Evolutionary conservation across 2,888 invertebrate species (phyloP).

Genomic region (Xestobium rufovillosum): DNA sequence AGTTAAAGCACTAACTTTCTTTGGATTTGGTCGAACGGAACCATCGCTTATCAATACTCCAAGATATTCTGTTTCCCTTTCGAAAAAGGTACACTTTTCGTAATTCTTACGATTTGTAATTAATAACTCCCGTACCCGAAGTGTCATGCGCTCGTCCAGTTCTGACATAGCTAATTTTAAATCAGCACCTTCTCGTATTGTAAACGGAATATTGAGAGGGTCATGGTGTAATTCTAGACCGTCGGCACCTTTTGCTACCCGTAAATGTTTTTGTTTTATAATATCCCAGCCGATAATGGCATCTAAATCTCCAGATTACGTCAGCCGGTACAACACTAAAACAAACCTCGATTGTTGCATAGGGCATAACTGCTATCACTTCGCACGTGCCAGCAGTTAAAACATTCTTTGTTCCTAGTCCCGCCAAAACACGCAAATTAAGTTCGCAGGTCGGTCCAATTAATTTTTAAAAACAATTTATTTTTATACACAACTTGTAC

Average conservation of each 20-base stretch:
- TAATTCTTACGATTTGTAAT: conserved; percentile 10
- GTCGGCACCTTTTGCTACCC: conserved; percentile 6
- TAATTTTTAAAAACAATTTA: too few relatives aligned
- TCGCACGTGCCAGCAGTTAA: conserved; percentile 16
- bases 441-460: too few relatives aligned
- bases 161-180: conserved; percentile 8
- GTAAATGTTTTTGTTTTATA: conserved; percentile 12
- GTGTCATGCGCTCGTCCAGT: conserved; percentile 7
- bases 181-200: not conserved
- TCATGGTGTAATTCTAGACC: conserved; percentile 15
- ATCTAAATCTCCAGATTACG: conserved; percentile 14
- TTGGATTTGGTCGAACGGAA: conserved; percentile 16
- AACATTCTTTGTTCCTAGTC: conserved; percentile 17
- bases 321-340: conserved; percentile 17
- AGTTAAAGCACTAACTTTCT: conserved; percentile 21
- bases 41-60: conserved; percentile 19
- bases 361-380: conserved; percentile 17
- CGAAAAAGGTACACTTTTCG: conserved; percentile 23
- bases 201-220: conserved; percentile 6
- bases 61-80: conserved; percentile 22
- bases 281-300: conserved; percentile 21
- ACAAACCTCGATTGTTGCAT: conserved; percentile 17
- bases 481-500: too few relatives aligned
- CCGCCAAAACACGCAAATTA: conserved; percentile 13
- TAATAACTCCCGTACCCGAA: conserved; percentile 11